Evolutionary conservation across 2,888 invertebrate genomes (phyloP).

Genomic region (Oxyscelio sp.): DNA sequence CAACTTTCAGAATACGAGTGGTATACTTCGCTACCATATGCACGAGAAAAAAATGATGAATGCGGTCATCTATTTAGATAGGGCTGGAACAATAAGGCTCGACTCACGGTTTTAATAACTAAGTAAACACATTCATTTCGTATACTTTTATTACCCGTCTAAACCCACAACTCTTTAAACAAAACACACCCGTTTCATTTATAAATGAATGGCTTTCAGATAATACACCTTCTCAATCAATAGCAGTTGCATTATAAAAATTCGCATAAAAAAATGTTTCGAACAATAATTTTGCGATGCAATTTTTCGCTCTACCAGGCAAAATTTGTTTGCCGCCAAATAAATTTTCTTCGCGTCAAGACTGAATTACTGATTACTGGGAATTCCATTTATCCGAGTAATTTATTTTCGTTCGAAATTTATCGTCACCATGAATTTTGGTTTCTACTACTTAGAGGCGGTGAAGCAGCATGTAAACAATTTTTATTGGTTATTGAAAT

Average conservation of each 20-base stretch:
- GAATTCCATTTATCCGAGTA: conserved; percentile 13
- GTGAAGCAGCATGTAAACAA: too few relatives aligned
- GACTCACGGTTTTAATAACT: conserved; percentile 24
- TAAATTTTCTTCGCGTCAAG: conserved; percentile 32
- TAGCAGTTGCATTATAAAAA: too few relatives aligned
- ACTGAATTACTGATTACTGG: conserved; percentile 37
- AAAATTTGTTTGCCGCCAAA: conserved; percentile 20
- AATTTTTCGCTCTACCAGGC: conserved; percentile 4
- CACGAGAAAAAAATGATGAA: too few relatives aligned
- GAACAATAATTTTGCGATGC: background rate
- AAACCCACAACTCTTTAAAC: background rate
- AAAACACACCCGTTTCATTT: background rate
- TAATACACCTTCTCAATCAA: background rate
- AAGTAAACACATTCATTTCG: conserved; percentile 13
- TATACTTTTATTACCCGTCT: conserved; percentile 8
- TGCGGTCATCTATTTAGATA: too few relatives aligned
- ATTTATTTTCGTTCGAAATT: conserved; percentile 26
- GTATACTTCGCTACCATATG: too few relatives aligned
- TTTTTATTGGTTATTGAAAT: too few relatives aligned
- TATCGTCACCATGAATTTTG: conserved; percentile 12
- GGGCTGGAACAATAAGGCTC: too few relatives aligned
- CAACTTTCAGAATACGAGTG: too few relatives aligned
- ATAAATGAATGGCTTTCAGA: background rate
- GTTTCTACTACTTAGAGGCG: conserved; percentile 15
- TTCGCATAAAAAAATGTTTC: too few relatives aligned